These are phyloP conservation scores for Xylocopa sonorina DNA, from an alignment of 1,140 invertebrate species.

Conservation along the genomic window DNA sequence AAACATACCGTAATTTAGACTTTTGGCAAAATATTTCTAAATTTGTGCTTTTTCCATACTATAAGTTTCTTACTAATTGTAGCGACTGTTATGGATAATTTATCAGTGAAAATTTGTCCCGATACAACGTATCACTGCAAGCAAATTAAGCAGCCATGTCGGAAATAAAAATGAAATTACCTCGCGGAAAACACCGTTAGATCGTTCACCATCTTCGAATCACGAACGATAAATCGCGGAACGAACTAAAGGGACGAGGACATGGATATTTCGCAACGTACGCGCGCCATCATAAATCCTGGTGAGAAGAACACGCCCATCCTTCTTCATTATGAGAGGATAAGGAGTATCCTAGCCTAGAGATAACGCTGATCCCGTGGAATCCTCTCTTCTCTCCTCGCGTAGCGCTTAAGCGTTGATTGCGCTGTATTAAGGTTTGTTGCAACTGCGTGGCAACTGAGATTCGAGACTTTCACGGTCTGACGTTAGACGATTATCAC, in stretches of 20 bases:
- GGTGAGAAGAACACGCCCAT: conserved; percentile 45
- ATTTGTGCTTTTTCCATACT: no score
- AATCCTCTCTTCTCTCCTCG: not conserved
- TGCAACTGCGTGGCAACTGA: conserved; percentile 3
- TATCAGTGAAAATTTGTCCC: not conserved
- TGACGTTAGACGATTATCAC: no score
- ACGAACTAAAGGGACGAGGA: conserved; percentile 24
- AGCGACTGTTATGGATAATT: no score
- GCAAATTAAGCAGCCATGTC: not conserved
- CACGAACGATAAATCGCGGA: conserved; percentile 19
- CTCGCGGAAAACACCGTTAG: not conserved
- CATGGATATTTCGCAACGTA: conserved; percentile 18
- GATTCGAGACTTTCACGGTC: no score
- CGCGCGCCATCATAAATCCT: conserved; percentile 27
- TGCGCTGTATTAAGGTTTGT: conserved; percentile 33
- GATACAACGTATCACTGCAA: not conserved
- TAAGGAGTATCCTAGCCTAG: conserved; percentile 19
- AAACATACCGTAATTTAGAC: no score
- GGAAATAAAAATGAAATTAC: not conserved
- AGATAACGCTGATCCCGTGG: conserved; percentile 21
- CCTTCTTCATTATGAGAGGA: conserved; percentile 39
- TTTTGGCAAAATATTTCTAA: no score
- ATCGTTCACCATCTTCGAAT: conserved; percentile 1
- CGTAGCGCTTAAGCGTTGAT: not conserved
- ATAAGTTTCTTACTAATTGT: no score